Conservation (phyloP, 2,888 invertebrate genomes). For the Orchestes rusci region DNA sequence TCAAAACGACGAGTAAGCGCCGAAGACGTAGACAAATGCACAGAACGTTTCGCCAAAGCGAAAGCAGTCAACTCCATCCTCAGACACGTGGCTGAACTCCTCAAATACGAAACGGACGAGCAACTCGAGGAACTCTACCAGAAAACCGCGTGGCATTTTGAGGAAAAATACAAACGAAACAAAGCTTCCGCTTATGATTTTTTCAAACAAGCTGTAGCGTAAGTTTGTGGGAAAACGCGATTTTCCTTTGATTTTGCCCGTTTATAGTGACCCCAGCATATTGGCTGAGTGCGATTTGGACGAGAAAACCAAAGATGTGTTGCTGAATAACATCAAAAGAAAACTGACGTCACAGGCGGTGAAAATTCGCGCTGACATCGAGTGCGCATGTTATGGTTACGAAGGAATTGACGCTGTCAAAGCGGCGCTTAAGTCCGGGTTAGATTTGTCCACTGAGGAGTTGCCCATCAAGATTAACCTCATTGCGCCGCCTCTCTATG, state of each 20-base stretch:
- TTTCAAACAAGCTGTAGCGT: conserved; percentile 89
- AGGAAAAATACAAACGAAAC: conserved; percentile 90
- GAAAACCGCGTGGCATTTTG: conserved; percentile 97
- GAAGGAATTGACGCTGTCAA: conserved; percentile 99
- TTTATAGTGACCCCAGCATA: conserved; percentile 80
- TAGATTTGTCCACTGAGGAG: conserved; percentile 84
- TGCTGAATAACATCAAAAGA: conserved; percentile 89
- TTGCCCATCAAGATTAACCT: conserved; percentile 97
- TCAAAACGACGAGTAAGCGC: conserved; percentile 97
- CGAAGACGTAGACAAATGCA: conserved; percentile 97
- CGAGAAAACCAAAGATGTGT: conserved; percentile 82
- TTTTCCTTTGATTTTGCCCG: neutral
- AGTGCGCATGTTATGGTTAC: conserved; percentile 92
- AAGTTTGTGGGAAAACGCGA: conserved; percentile 22
- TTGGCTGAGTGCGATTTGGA: conserved; percentile 94
- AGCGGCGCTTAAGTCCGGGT: conserved; percentile 80
- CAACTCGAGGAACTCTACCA: conserved; percentile 92
- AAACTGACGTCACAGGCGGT: conserved; percentile 97
- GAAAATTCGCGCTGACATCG: conserved; percentile 88
- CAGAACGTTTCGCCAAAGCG: conserved; percentile 96
- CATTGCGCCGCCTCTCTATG: conserved; percentile 94
- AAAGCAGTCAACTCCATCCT: conserved; percentile 98
- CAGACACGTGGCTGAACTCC: conserved; percentile 91
- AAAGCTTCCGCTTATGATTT: conserved; percentile 96
- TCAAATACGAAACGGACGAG: conserved; percentile 84